Conservation (phyloP, 2,113 vertebrate genomes). For the Daubentonia madagascariensis region DNA sequence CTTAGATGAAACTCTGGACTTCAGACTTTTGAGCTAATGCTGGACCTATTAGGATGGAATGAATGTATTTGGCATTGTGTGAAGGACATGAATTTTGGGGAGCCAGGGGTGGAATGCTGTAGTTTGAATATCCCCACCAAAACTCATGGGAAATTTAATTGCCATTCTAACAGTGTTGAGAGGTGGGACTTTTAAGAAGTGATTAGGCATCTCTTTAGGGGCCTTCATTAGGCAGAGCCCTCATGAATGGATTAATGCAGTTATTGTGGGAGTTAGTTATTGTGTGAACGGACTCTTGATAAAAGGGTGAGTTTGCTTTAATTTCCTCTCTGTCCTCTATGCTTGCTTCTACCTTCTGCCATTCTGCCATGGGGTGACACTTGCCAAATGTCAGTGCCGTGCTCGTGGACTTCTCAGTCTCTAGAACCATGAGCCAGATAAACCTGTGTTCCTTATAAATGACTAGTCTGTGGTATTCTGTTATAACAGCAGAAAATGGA, state of each 20-base stretch:
- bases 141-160: neutral
- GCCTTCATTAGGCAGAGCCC: neutral
- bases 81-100: neutral
- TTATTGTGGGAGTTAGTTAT: neutral
- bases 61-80: neutral
- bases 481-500: neutral
- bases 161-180: neutral
- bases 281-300: neutral
- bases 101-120: neutral
- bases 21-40: neutral
- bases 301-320: neutral
- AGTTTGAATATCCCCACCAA: neutral
- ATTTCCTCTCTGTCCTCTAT: neutral
- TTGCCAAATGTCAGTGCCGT: neutral
- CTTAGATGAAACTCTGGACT: neutral
- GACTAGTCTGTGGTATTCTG: neutral
- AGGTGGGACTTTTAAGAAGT: neutral
- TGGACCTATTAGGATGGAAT: neutral
- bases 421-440: neutral
- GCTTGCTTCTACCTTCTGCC: neutral
- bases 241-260: neutral
- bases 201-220: neutral
- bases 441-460: neutral
- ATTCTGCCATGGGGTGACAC: neutral
- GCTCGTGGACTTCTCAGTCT: neutral